Evolutionary conservation across 2,113 vertebrate genomes (phyloP), one percentile per base, ranked within the genome.

Genomic region (Narcine bancroftii): DNA sequence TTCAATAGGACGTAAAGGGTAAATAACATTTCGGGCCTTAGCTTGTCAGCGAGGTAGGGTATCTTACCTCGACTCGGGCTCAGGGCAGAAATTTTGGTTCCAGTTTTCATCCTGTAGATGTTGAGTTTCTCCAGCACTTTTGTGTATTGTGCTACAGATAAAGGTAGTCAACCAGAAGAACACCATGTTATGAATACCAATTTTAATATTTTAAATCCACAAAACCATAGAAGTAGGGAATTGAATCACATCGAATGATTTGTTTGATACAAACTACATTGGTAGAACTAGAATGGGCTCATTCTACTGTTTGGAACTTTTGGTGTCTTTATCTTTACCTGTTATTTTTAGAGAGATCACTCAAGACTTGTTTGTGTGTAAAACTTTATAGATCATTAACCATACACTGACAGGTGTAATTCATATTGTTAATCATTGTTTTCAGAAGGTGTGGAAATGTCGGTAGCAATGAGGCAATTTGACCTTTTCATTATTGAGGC

Each of bases 111-210:
- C n/a, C n/a, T n/a, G n/a, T n/a, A n/a, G n/a, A n/a, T n/a, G n/a
- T n/a, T n/a, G n/a, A n/a, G n/a, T n/a, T n/a, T n/a, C n/a, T n/a
- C n/a, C n/a, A n/a, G n/a, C n/a, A n/a, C n/a, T n/a, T n/a, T n/a
- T n/a, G n/a, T n/a, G n/a, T n/a, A n/a, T n/a, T n/a, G n/a, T n/a
- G n/a, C 81, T 2, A 26, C 5, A n/a, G 81, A 87, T 87, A 87
- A 85, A 21, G 15, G 81, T 63, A 87, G 81, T 87, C 81, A 36
- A 33, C 81, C 60, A 53, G 81, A 87, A 60, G 81, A 87, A 87
- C 60, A 63, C 60, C 36, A n/a, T 87, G 56, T 15, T 87, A 13
- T 10, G 53, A 36, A 87, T 33, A 36, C n/a, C 13, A 17, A 19
- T 87, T n/a, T 87, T 87, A 60, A 87, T 17, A 24, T 60, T 53